phyloP scores from a whole-genome alignment of 2,113 vertebrate species.

The Clarias macrocephalus region DNA sequence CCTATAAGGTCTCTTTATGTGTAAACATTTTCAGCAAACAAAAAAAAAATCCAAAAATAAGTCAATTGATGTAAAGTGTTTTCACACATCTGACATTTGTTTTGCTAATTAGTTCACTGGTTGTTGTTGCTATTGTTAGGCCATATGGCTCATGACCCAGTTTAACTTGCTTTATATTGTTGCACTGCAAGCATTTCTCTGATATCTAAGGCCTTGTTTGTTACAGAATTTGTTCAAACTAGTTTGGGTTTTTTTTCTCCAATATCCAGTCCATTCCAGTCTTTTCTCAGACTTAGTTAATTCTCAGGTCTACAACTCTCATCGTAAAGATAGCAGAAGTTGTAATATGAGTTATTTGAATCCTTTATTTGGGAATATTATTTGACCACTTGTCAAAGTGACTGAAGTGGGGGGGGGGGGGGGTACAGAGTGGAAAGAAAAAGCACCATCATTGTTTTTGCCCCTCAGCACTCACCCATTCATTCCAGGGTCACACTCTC shows the following conservation, averaged over 20 bases:
- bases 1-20: not conserved
- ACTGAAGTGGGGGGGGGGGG: constrained; percentile 60
- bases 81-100: not conserved
- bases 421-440: constrained; percentile 80
- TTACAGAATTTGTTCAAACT: not conserved
- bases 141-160: not conserved
- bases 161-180: not conserved
- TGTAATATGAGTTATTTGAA: constrained; percentile 44
- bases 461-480: constrained; percentile 76
- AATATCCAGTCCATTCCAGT: not conserved
- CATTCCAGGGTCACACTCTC: constrained; percentile 73
- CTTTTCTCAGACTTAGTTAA: not conserved
- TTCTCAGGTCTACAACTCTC: not conserved
- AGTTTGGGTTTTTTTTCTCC: not conserved
- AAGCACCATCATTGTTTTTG: constrained; percentile 84
- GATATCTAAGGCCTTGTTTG: not conserved
- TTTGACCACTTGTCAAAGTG: constrained; percentile 71
- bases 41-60: not conserved
- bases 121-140: not conserved
- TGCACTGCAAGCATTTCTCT: not conserved
- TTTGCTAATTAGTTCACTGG: not conserved
- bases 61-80: not conserved
- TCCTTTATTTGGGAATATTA: constrained; percentile 63
- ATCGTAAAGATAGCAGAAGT: not conserved
- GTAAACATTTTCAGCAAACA: not conserved